Evolutionary conservation across 2,113 vertebrate species (phyloP), one percentile per base, ranked within the genome.

Genomic region (Cottus gobio): DNA sequence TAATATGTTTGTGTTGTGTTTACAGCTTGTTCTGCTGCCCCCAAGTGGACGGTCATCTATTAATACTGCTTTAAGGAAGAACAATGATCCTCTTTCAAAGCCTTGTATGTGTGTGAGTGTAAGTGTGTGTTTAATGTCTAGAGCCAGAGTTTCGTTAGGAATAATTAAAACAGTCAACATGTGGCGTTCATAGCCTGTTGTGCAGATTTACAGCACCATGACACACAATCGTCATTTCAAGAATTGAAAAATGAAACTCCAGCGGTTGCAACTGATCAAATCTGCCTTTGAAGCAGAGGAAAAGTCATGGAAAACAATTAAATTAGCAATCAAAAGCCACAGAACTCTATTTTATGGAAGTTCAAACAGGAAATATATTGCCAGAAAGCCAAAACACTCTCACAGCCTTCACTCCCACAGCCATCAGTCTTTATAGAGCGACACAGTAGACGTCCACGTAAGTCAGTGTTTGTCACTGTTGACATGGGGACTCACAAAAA

Each of bases 301-400:
- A 75, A 63, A 63, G 7, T 65, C 24, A 36, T 26, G 52, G 58
- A 70, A 70, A 80, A 76, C 42, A 82, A 76, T 70, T 62, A 52
- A 28, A 80, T 75, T 48, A 74, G 39, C 62, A 82, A 79, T 71
- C 56, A 54, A 65, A 83, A 82, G 62, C 71, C 52, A 50, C 71
- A 76, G 28, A 79, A 62, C 58, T 61, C 3, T 62, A 30, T 75
- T 77, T 78, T 71, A 74, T 77, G 34, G 37, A 28, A 0, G 57
- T 61, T 65, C 34, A 85, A 74, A 80, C 69, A 67, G 69, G 42
- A 71, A 71, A 83, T 15, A 2, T 37, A 39, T 20, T 46, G 56
- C 70, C 82, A 70, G 31, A 58, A 74, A 69, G 10, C 42, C 30
- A 22, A 62, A 67, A 42, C 7, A 34, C 37, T 62, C 57, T 31